phyloP scores from a whole-genome alignment of 2,797 vertebrate species.

The Oreochromis grahami region DNA sequence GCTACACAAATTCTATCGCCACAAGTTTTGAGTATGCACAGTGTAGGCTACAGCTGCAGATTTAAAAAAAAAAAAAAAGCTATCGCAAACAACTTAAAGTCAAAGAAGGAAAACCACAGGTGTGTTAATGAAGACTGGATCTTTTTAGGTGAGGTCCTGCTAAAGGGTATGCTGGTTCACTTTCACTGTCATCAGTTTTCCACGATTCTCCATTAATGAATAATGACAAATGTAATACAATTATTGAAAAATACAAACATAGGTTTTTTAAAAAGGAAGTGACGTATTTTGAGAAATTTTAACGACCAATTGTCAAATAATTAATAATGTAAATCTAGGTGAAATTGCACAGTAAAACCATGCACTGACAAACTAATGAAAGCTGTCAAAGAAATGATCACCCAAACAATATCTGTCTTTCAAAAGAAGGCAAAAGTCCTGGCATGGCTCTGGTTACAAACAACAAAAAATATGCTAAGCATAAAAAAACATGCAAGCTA shows the following conservation, averaged over 20 bases:
- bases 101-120: background rate
- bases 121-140: background rate
- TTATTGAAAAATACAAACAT: accelerated
- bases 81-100: background rate
- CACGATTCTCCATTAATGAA: background rate
- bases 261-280: background rate
- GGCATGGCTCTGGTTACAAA: slow-evolving; percentile 5
- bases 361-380: background rate
- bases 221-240: background rate
- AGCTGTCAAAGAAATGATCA: background rate
- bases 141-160: background rate
- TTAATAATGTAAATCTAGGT: background rate
- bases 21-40: background rate
- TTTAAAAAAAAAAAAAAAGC: background rate
- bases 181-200: background rate
- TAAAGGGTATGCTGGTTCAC: background rate
- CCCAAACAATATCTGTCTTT: background rate
- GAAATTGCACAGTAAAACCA: background rate
- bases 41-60: background rate
- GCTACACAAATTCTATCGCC: background rate
- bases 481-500: slow-evolving; percentile 5
- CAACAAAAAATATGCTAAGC: background rate
- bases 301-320: background rate
- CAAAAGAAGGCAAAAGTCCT: slow-evolving; percentile 72
- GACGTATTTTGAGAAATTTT: accelerated